Evolutionary conservation across 2,888 invertebrate species (phyloP), one percentile per base, ranked within the genome.

Genomic region (Cyclophora punctaria): DNA sequence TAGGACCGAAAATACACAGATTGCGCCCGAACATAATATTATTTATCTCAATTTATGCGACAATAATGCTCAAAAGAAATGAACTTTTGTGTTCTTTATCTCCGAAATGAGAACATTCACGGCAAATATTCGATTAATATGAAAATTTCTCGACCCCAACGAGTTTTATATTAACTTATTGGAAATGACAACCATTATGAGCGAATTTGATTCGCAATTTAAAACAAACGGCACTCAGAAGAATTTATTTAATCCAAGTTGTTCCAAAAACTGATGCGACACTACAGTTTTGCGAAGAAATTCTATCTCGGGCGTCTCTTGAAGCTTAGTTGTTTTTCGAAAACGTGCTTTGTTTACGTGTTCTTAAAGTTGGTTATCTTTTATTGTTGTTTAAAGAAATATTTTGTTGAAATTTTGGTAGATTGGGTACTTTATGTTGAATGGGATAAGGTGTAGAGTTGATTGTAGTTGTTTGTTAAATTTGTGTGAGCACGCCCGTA

Each of bases 241-340:
- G 70, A 78, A 79, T 82, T 78, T 79, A 78, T 78, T 81, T 79
- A 83, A 83, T 83, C 78, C 75, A 70, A 75, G 71, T 75, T 74
- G 67, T 79, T 75, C 73, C 75, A 66, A 79, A 83, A 83, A 79
- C 80, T 76, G 77, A 76, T 78, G 78, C 72, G 68, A 73, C 75
- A 69, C 67, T 74, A 78, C 78, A 76, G 78, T 80, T 82, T 81
- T 63, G 73, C 68, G 63, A 80, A 81, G 77, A 81, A 78, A 82
- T 80, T 81, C 72, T 65, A 62, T 66, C 69, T 75, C 64, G 69
- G 77, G 67, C 66, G 63, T 72, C 62, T 73, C 63, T 59, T 57
- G 56, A 61, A 63, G 61, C 35, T 46, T 53, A 20, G 48, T 49
- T 66, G 72, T 66, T 69, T 67, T 67, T 55, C 68, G 42, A 83